Evolutionary conservation across 2,113 vertebrate species (phyloP).

Genomic region (Bubalus kerabau): DNA sequence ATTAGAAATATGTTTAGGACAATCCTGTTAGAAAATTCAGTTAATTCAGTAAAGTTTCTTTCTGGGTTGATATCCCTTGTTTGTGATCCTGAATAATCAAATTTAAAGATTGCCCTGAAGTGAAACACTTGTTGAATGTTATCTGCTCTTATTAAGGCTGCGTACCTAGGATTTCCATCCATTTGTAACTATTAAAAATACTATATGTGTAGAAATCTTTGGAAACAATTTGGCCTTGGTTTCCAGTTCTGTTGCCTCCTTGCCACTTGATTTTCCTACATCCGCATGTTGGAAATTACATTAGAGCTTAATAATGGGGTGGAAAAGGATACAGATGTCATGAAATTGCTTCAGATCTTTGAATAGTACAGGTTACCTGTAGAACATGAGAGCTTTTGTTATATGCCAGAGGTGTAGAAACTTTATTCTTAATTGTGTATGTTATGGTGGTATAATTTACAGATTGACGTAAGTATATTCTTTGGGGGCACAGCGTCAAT

Average conservation of each 20-base stretch:
- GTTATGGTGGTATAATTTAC: slow-evolving; percentile 8
- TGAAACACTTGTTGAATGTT: not conserved
- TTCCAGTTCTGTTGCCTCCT: slow-evolving; percentile 10
- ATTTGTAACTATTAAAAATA: not conserved
- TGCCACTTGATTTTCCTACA: not conserved
- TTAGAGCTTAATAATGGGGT: not conserved
- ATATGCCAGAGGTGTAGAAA: not conserved
- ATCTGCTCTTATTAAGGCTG: not conserved
- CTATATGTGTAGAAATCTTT: not conserved
- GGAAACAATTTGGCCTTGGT: not conserved
- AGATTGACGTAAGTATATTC: slow-evolving; percentile 61
- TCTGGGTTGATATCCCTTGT: not conserved
- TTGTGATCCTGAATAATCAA: slow-evolving; percentile 44
- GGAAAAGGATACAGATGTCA: not conserved
- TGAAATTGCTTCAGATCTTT: slow-evolving; percentile 22
- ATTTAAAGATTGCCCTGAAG: not conserved
- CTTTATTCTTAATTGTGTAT: not conserved
- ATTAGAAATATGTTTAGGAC: not conserved
- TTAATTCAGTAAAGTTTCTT: not conserved
- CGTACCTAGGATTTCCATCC: not conserved
- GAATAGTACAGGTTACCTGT: not conserved
- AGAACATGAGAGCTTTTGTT: not conserved
- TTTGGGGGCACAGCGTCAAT: slow-evolving; percentile 37
- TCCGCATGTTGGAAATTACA: slow-evolving; percentile 2
- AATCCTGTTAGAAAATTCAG: not conserved